Conservation (phyloP, 2,113 vertebrate genomes). For the Brienomyrus brachyistius region DNA sequence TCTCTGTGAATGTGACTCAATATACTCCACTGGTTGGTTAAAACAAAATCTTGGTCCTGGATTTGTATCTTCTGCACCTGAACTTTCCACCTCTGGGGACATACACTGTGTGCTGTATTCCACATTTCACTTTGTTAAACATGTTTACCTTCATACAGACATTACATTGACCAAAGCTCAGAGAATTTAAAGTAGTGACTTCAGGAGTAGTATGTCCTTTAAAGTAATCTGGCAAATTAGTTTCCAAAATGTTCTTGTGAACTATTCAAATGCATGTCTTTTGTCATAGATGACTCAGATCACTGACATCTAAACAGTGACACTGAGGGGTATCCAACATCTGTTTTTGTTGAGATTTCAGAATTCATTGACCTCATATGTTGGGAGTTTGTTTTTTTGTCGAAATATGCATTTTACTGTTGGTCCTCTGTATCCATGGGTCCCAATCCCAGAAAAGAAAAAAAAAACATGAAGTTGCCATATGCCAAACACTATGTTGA, state of each 20-base stretch:
- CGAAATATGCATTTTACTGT: background rate
- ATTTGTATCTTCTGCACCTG: too few species aligned
- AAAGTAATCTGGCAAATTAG: background rate
- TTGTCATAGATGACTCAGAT: background rate
- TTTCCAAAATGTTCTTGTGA: background rate
- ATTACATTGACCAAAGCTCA: background rate
- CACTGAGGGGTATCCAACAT: background rate
- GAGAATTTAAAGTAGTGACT: background rate
- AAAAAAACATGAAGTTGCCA: background rate
- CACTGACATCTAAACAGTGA: background rate
- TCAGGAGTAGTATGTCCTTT: too few species aligned
- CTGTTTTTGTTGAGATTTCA: background rate
- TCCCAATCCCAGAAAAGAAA: background rate
- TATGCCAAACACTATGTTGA: background rate
- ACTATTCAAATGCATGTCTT: background rate
- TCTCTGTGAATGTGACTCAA: too few species aligned
- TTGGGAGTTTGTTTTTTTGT: background rate
- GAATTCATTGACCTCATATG: background rate
- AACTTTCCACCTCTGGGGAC: too few species aligned
- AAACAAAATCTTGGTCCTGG: too few species aligned
- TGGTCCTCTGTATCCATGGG: background rate
- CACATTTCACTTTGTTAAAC: background rate
- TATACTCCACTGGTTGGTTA: too few species aligned
- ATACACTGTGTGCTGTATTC: background rate
- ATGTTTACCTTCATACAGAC: background rate